Evolutionary conservation across 2,113 vertebrate species (phyloP).

Genomic region (Haliaeetus leucogaster): DNA sequence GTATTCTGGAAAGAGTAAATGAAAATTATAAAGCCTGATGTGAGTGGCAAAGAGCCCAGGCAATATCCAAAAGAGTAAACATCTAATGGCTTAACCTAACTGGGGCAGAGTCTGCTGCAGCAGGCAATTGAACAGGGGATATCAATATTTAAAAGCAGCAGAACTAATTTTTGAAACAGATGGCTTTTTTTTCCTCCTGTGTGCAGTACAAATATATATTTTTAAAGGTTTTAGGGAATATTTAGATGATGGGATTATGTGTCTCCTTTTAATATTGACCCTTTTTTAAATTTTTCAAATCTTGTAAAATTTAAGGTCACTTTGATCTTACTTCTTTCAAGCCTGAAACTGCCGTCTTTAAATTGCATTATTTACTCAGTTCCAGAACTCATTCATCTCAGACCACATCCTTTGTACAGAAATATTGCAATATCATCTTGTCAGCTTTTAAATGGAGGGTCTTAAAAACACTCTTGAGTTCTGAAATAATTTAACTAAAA

Average conservation of each 20-base stretch:
- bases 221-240: not conserved
- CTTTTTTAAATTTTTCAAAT: not conserved
- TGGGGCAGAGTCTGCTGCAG: not conserved
- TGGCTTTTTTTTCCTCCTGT: not conserved
- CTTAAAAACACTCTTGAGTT: not conserved
- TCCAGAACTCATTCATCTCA: not conserved
- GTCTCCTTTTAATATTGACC: not conserved
- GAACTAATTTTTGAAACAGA: not conserved
- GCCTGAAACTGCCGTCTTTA: not conserved
- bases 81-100: not conserved
- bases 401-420: not conserved
- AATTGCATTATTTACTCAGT: not conserved
- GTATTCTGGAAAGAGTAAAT: slow-evolving; percentile 1
- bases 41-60: not conserved
- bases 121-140: not conserved
- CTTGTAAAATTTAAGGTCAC: not conserved
- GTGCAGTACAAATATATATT: not conserved
- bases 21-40: not conserved
- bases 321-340: not conserved
- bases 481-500: not conserved
- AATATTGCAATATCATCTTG: not conserved
- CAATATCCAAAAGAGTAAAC: not conserved
- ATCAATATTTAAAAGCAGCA: not conserved
- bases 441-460: not conserved
- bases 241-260: not conserved